A percentile compares a stretch with the other conserved stretches of the same genome.
These are phyloP conservation scores for Siderastrea siderea DNA, from an alignment of 92 coral and sea anemone species.

Conservation along the genomic window DNA sequence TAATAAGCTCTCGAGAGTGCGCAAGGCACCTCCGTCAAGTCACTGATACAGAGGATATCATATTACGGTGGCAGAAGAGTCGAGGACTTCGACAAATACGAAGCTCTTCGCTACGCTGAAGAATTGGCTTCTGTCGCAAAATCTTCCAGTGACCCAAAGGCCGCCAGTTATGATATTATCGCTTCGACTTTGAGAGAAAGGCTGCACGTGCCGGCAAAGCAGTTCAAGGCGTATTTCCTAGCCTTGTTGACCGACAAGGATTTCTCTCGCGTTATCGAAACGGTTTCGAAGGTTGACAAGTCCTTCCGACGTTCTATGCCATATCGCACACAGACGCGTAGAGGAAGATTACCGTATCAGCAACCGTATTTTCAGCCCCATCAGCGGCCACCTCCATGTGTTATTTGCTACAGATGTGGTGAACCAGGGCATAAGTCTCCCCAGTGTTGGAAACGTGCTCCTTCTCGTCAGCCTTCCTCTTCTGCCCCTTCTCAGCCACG, in stretches of 20 bases:
- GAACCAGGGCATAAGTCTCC: too few species aligned
- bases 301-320: conserved; percentile 39
- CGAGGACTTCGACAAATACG: conserved; percentile 57
- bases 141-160: too few species aligned
- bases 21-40: conserved; percentile 30
- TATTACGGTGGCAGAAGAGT: conserved; percentile 50
- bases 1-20: conserved; percentile 53
- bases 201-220: conserved; percentile 30
- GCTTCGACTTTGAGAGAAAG: too few species aligned
- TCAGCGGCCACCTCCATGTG: too few species aligned
- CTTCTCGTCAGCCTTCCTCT: too few species aligned
- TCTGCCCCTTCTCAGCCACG: too few species aligned
- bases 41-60: conserved; percentile 41
- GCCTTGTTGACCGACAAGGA: conserved; percentile 58
- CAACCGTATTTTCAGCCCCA: conserved; percentile 14
- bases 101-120: conserved; percentile 57
- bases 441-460: too few species aligned
- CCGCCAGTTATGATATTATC: too few species aligned
- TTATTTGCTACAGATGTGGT: too few species aligned
- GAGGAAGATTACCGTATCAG: conserved; percentile 37
- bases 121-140: conserved; percentile 64
- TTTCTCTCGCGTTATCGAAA: conserved; percentile 42
- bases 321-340: conserved; percentile 37
- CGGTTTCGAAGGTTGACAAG: conserved; percentile 49
- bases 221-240: conserved; percentile 49